Conservation (phyloP, 2,888 invertebrate genomes). For the Opisthograptis luteolata region DNA sequence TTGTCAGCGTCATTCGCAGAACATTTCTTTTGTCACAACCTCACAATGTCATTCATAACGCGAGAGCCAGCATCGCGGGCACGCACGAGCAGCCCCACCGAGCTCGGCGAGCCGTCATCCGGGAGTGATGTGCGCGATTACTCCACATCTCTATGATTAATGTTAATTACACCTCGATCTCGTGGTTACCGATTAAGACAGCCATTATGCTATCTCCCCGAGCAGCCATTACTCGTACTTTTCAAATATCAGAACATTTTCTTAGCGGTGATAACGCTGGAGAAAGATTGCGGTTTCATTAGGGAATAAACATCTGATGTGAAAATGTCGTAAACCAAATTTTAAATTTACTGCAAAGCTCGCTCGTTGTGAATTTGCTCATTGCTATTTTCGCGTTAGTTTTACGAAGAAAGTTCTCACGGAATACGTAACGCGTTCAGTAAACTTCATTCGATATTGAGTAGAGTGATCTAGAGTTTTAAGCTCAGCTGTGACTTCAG, state of each 20-base stretch:
- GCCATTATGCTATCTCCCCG: constrained; percentile 67
- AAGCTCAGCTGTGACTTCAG: too few relatives aligned
- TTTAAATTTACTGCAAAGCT: neutral
- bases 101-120: constrained; percentile 33
- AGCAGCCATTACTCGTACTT: constrained; percentile 64
- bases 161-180: constrained; percentile 77
- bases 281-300: constrained; percentile 24
- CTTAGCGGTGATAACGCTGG: constrained; percentile 27
- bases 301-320: constrained; percentile 4
- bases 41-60: constrained; percentile 54
- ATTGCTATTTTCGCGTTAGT: too few relatives aligned
- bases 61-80: constrained; percentile 37
- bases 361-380: neutral
- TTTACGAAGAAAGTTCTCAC: too few relatives aligned
- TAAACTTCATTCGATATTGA: too few relatives aligned
- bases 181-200: constrained; percentile 68
- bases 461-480: too few relatives aligned
- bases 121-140: constrained; percentile 69
- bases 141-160: constrained; percentile 75
- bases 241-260: constrained; percentile 48
- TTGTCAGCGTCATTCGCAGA: constrained; percentile 62
- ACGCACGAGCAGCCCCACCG: constrained; percentile 36
- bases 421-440: too few relatives aligned
- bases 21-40: constrained; percentile 61
- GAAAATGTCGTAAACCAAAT: constrained; percentile 1